Evolutionary conservation across 2,113 vertebrate genomes (phyloP).

Genomic region (Casuarius casuarius): DNA sequence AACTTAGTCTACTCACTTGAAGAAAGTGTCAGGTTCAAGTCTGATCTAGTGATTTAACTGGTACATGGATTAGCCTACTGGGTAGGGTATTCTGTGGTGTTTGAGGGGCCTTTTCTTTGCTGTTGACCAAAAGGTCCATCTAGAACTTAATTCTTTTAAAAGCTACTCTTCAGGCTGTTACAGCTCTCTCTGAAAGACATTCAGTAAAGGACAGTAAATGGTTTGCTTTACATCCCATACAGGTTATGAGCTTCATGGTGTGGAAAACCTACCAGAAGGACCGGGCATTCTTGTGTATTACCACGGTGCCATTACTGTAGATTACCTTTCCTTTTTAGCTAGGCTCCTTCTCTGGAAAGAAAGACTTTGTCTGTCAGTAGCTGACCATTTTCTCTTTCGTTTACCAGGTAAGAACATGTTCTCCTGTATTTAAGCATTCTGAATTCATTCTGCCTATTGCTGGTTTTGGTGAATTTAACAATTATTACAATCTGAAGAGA

Average conservation of each 20-base stretch:
- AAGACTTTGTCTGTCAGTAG: conserved; percentile 90
- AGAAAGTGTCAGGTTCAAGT: not conserved
- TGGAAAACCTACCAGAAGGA: conserved; percentile 83
- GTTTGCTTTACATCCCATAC: conserved; percentile 50
- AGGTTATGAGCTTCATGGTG: conserved; percentile 83
- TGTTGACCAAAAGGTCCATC: not conserved
- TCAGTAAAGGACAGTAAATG: not conserved
- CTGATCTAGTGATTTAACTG: not conserved
- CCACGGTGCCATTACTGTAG: conserved; percentile 94
- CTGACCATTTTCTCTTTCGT: conserved; percentile 89
- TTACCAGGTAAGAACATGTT: conserved; percentile 75
- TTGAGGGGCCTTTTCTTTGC: not conserved
- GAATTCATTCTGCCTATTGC: not conserved
- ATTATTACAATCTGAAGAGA: not conserved
- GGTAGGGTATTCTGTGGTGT: not conserved
- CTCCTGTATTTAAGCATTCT: not conserved
- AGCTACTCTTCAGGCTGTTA: not conserved
- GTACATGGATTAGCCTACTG: not conserved
- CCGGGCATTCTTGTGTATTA: conserved; percentile 94
- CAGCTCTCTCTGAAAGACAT: not conserved
- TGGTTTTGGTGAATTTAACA: not conserved
- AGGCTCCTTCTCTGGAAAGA: conserved; percentile 90
- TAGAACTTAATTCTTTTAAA: not conserved
- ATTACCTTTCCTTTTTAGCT: conserved; percentile 95
- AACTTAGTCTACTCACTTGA: not conserved